Evolutionary conservation across 2,888 invertebrate species (phyloP), one percentile per base, ranked within the genome.

Genomic region (Mesorhabditis sp.): DNA sequence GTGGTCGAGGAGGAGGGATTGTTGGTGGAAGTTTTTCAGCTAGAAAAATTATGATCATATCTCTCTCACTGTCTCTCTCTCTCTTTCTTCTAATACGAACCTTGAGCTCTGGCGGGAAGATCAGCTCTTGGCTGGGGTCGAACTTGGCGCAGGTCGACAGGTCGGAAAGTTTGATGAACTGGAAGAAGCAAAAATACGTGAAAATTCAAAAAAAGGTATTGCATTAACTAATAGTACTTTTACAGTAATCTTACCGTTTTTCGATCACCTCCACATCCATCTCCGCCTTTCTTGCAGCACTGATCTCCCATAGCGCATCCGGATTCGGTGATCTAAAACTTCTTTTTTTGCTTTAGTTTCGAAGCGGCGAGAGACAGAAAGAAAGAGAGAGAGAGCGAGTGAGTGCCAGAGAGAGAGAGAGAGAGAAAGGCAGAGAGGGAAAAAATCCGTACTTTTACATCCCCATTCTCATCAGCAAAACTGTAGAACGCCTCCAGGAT

Each of bases 401-500:
- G 28, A 50, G 45, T n/a, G n/a, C n/a, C n/a, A 45, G 66, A 28
- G 13, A 28, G 5, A 65, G n/a, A n/a, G n/a, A 50, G 45, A 45
- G 66, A 28, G 13, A 28, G 5, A 65, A 43, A 28, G 1, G 28
- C 28, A 28, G 28, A 28, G 28, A 28, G 28, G 28, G 28, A 28
- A 28, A 28, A 28, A 28, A 42, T 5, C 4, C 62, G 42, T 5
- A 75, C 78, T 69, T 79, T 80, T 28, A 78, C 61, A 58, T 72
- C 72, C 15, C 79, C 80, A 62, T 67, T 72, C 58, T 80, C 76
- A 13, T 72, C 67, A 43, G 81, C 74, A 66, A 84, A 84, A n/a
- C 84, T 81, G 71, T 91, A 91, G 82, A 92, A 93, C 0, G 93
- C 94, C 87, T 95, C 94, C 66, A 95, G 90, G 71, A 95, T 95